A percentile compares a stretch with the other conserved stretches of the same genome.
Evolutionary conservation across 1,140 invertebrate genomes (phyloP).

Genomic region (Ips typographus): DNA sequence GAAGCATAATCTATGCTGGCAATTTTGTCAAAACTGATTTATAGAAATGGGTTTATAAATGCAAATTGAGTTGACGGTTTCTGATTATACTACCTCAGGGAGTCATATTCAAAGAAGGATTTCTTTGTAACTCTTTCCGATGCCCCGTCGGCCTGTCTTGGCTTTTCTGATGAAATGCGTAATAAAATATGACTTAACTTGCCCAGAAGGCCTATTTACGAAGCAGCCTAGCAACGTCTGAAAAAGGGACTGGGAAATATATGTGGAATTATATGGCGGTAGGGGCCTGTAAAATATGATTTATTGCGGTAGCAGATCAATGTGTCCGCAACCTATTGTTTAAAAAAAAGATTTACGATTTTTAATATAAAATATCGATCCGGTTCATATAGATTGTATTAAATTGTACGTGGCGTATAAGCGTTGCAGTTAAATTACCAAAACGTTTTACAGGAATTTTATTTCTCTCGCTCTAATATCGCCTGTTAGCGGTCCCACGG

Average conservation of each 20-base stretch:
- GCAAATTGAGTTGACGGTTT: not conserved
- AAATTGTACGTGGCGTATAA: no score
- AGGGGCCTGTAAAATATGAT: slow-evolving; percentile 7
- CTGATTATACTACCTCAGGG: not conserved
- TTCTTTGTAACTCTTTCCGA: slow-evolving; percentile 2
- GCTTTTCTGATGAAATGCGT: slow-evolving; percentile 14
- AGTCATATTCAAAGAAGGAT: slow-evolving; percentile 7
- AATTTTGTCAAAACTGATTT: no score
- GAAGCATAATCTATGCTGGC: no score
- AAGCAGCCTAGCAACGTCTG: not conserved
- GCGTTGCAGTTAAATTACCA: slow-evolving; percentile 3
- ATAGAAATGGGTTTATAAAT: not conserved
- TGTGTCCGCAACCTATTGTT: not conserved
- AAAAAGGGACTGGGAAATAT: slow-evolving; percentile 7
- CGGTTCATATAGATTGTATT: no score
- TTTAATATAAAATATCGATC: not conserved
- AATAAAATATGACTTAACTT: slow-evolving; percentile 16
- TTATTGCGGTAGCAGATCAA: not conserved
- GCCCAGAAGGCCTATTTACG: slow-evolving; percentile 13
- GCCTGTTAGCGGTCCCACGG: slow-evolving; percentile 11
- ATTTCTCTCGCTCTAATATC: slow-evolving; percentile 11
- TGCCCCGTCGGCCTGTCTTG: not conserved
- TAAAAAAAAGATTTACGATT: not conserved
- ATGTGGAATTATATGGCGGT: not conserved
- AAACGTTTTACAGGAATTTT: slow-evolving; percentile 7